Base-by-base conservation (phyloP, 2,113 vertebrate genomes). In the Calyptomena viridis region DNA sequence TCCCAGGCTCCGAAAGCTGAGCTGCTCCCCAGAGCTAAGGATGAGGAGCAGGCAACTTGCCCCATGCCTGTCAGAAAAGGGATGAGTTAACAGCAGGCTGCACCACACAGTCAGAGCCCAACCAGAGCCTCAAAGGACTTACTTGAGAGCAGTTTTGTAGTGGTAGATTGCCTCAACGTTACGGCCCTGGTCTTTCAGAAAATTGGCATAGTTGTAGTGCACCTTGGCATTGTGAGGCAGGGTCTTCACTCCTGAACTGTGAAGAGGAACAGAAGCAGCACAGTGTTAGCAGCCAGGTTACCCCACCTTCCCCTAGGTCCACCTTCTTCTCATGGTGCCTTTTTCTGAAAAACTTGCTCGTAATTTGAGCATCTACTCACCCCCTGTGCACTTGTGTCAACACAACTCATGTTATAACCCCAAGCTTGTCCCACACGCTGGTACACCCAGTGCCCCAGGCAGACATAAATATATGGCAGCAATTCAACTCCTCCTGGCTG, bases 121-220 rank as follows among this genome's bases (percentile, higher is more conserved):
- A 25, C 4, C 4, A 5, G 56, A 21, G 12, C 53, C 49, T 12
- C 8, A 6, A 4, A 9, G 28, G 11, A 86, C 98, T 98, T 97
- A 98, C 98, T 95, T 97, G 91, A 99, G 99, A 60, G 99, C 99
- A 3, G 98, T 99, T 95, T 97, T 98, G 97, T 99, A 99, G 96
- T 99, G 99, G 95, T 98, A 97, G 94, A 99, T 98, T 0, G 99
- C 99, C 96, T 99, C 99, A 47, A 93, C 28, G 22, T 98, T 98
- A 13, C 99, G 98, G 53, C 98, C 98, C 47, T 96, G 98, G 97
- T 99, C 99, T 89, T 99, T 99, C 96, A 99, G 98, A 94, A 99
- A 99, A 96, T 99, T 99, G 96, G 99, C 99, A 1, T 99, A 99
- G 98, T 99, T 99, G 98, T 99, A 99, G 96, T 99, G 99, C 63